phyloP scores from a whole-genome alignment of 2,888 invertebrate genomes.

The Clivina fossor region DNA sequence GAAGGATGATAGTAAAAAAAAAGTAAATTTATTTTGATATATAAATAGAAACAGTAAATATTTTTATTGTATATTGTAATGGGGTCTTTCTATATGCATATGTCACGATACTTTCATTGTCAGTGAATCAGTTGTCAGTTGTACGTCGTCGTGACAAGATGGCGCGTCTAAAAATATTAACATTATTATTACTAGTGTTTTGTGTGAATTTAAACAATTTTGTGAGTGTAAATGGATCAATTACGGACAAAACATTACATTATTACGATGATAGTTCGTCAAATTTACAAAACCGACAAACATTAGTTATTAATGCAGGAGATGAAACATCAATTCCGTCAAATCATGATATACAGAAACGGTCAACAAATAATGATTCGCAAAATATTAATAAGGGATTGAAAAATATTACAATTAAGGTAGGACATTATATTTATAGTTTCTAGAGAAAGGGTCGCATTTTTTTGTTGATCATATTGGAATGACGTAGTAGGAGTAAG shows the following conservation, averaged over 20 bases:
- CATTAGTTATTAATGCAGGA: conserved; percentile 25
- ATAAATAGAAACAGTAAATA: no score
- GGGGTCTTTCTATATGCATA: no score
- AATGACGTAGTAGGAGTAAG: conserved; percentile 22
- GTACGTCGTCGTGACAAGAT: conserved; percentile 22
- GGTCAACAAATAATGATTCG: conserved; percentile 14
- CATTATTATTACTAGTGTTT: conserved; percentile 21
- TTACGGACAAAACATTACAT: conserved; percentile 24
- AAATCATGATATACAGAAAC: conserved; percentile 26
- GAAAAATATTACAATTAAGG: conserved; percentile 26
- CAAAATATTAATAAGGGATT: conserved; percentile 12
- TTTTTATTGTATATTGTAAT: no score
- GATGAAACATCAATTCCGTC: conserved; percentile 31
- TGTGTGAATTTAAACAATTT: conserved; percentile 21
- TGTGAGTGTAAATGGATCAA: conserved; percentile 18
- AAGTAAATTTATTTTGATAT: no score
- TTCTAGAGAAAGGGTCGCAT: conserved; percentile 1
- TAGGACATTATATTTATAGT: conserved; percentile 8
- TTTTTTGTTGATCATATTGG: conserved; percentile 4
- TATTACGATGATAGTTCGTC: conserved; percentile 18
- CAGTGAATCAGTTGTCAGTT: conserved; percentile 15
- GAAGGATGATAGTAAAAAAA: no score
- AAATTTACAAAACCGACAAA: conserved; percentile 16
- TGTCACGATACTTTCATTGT: no score
- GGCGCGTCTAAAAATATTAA: conserved; percentile 26